phyloP scores from a whole-genome alignment of 1,140 invertebrate species.

The Zaprionus davidi region DNA sequence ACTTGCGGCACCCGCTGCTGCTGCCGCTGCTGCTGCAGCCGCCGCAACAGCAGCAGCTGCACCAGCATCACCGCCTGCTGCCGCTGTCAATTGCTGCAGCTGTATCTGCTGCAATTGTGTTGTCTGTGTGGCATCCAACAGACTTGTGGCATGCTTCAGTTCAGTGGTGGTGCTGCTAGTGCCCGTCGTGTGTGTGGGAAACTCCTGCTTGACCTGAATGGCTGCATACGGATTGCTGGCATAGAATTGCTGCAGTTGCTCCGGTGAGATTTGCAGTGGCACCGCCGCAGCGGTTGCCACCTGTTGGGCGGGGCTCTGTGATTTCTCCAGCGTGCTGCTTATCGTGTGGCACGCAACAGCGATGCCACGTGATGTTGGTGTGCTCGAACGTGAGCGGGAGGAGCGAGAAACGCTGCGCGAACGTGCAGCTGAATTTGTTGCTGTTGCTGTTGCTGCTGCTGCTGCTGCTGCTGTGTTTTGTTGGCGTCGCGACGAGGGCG shows the following conservation, averaged over 20 bases:
- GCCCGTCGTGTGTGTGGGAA: conserved; percentile 67
- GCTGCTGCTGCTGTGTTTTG: conserved; percentile 2
- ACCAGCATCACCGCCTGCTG: conserved; percentile 50
- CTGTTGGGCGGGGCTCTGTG: conserved; percentile 84
- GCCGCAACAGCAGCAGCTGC: conserved; percentile 78
- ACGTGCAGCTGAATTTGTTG: conserved; percentile 46
- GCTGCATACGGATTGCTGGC: conserved; percentile 76
- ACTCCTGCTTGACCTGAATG: conserved; percentile 85
- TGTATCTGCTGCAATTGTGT: conserved; percentile 84
- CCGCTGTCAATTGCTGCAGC: conserved; percentile 79
- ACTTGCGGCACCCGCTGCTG: conserved; percentile 64
- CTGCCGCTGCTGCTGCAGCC: conserved; percentile 65
- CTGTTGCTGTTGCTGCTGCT: not conserved
- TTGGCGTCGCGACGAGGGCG: conserved; percentile 38
- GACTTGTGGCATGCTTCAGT: conserved; percentile 82
- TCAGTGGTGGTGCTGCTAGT: conserved; percentile 39
- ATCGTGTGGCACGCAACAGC: conserved; percentile 55
- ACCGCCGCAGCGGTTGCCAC: conserved; percentile 76
- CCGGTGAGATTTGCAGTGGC: conserved; percentile 79
- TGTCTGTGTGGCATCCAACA: conserved; percentile 73
- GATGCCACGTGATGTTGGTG: conserved; percentile 34
- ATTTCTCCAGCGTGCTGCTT: conserved; percentile 78
- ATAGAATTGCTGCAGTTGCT: conserved; percentile 84
- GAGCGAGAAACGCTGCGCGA: conserved; percentile 50
- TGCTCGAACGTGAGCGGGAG: conserved; percentile 42